Conservation (phyloP, 2,888 invertebrate species). For the Cephus pulcher region DNA sequence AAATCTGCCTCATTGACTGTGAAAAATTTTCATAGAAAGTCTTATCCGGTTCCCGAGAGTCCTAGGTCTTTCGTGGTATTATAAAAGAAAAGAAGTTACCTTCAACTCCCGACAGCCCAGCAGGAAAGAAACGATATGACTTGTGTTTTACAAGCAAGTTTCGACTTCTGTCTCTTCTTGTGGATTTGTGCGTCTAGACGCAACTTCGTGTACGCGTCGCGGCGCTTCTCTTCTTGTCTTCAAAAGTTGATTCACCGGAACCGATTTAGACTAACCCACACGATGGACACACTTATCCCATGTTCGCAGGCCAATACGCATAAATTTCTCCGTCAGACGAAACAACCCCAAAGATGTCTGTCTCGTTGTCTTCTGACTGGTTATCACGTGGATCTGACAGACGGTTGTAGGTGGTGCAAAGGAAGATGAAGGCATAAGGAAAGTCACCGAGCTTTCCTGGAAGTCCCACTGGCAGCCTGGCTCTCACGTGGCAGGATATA, state of each 20-base stretch:
- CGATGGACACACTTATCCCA: slow-evolving; percentile 48
- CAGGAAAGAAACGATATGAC: slow-evolving; percentile 4
- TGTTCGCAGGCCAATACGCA: slow-evolving; percentile 43
- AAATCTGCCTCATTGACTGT: neutral
- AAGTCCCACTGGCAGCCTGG: neutral
- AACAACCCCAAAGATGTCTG: slow-evolving; percentile 34
- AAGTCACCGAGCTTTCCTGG: neutral
- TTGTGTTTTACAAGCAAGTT: neutral
- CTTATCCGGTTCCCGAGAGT: neutral
- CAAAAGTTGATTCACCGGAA: slow-evolving; percentile 56
- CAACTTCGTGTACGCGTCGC: slow-evolving; percentile 34
- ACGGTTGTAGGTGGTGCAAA: neutral
- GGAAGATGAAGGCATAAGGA: neutral
- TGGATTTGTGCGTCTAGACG: slow-evolving; percentile 61
- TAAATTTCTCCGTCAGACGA: slow-evolving; percentile 56
- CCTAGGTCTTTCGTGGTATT: neutral
- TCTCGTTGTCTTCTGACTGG: neutral
- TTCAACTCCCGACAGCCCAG: neutral
- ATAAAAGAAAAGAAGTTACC: neutral
- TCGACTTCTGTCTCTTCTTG: slow-evolving; percentile 32
- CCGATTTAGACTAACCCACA: slow-evolving; percentile 58
- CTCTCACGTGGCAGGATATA: neutral
- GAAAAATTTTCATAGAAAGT: neutral
- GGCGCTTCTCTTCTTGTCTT: slow-evolving; percentile 32
- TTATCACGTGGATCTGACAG: neutral